Evolutionary conservation across 1,140 invertebrate species (phyloP), one percentile per base, ranked within the genome.

Genomic region (Apis laboriosa): DNA sequence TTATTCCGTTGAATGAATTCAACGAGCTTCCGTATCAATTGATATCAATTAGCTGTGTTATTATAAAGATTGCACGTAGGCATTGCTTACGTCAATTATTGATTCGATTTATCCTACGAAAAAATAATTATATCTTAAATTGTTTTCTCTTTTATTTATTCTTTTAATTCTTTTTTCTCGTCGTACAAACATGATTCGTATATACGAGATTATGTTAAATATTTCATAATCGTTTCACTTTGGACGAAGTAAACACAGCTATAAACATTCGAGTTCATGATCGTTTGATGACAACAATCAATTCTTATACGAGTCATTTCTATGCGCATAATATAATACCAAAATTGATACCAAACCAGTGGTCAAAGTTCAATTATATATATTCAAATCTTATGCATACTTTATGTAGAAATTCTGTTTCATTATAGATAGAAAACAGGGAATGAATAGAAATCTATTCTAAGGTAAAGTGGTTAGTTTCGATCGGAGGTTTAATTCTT

Each of bases 21-120:
- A 78, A 28, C 49, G 67, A 53, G 43, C 24, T 71, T 72, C 67
- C 55, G 55, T 55, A n/a, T n/a, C 66, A 71, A 78, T 78, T 71
- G 34, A 17, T 7, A 43, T 13, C 77, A 78, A 78, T 78, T 66
- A 56, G 28, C 66, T 13, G 34, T 43, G 17, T 68, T 55, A 56
- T 55, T 78, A 70, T 60, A 43, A 67, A 56, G 34, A 70, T 68
- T 28, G 21, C 77, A 66, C 64, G 64, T 70, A 67, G n/a, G 21
- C 28, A 24, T 43, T 51, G 17, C 28, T 70, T 58, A 21, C 64
- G 76, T 77, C 64, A 56, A 72, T 72, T 72, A 55, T 28, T 34
- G 24, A 72, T 72, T 72, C 53, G 24, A 72, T 56, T 28, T 21
- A 70, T 4, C 11, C 19, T 5, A 24, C 11, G 7, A 43, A 60